These are phyloP conservation scores for Eulithis testata DNA, from an alignment of 2,888 invertebrate species.

Conservation along the genomic window DNA sequence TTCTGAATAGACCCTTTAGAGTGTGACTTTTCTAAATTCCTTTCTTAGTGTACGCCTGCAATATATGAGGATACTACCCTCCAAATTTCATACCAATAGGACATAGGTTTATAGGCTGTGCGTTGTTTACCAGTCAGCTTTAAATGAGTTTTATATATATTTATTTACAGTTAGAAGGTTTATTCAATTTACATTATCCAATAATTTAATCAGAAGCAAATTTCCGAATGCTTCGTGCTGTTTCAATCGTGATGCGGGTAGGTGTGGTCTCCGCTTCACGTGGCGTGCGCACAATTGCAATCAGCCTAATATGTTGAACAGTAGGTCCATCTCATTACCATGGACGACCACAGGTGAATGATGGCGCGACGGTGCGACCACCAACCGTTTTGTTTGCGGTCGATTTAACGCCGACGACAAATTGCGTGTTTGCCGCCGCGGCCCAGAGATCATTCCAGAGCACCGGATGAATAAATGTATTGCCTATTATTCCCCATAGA, in stretches of 20 bases:
- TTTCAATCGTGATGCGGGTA: conserved; percentile 67
- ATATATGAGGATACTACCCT: no score
- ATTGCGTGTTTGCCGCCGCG: conserved; percentile 81
- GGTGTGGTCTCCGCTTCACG: conserved; percentile 60
- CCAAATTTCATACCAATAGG: no score
- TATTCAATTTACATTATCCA: conserved; percentile 37
- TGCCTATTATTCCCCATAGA: conserved; percentile 40
- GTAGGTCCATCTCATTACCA: conserved; percentile 83
- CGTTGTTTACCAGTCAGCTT: no score
- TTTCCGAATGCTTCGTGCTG: conserved; percentile 44
- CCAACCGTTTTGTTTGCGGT: conserved; percentile 82
- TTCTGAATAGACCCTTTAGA: no score
- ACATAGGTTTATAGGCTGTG: no score
- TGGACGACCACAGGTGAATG: conserved; percentile 83
- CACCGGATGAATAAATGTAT: conserved; percentile 65
- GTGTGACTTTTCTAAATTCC: no score
- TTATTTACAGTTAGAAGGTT: conserved; percentile 35
- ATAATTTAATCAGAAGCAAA: conserved; percentile 43
- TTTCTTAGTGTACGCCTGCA: no score
- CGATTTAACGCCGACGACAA: conserved; percentile 83
- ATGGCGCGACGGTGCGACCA: conserved; percentile 71
- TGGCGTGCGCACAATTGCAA: conserved; percentile 72
- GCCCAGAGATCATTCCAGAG: conserved; percentile 74
- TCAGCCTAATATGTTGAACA: conserved; percentile 82
- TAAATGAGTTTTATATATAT: no score